These are phyloP conservation scores for Allenopithecus nigroviridis DNA, from an alignment of 2,797 vertebrate genomes.

Conservation along the genomic window DNA sequence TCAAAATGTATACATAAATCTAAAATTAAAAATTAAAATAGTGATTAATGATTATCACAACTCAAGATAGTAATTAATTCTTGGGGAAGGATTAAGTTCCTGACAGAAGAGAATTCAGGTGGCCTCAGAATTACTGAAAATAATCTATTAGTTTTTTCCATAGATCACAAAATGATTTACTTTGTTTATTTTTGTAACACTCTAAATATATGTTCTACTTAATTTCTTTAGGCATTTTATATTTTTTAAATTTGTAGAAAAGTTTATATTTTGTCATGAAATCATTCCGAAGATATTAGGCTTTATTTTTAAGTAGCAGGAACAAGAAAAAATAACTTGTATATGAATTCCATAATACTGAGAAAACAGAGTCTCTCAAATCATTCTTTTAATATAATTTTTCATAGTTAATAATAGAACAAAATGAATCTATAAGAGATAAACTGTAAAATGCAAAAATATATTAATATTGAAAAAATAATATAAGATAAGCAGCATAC, in stretches of 20 bases:
- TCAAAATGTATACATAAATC: neutral
- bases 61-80: neutral
- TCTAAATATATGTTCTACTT: neutral
- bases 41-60: neutral
- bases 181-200: neutral
- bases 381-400: neutral
- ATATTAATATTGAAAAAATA: neutral
- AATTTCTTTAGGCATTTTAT: neutral
- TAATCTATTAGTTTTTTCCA: neutral
- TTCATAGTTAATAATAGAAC: neutral
- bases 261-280: neutral
- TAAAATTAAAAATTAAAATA: neutral
- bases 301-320: neutral
- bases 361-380: neutral
- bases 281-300: neutral
- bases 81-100: neutral
- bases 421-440: neutral
- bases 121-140: neutral
- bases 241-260: neutral
- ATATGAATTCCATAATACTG: neutral
- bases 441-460: neutral
- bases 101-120: neutral
- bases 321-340: neutral
- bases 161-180: neutral
- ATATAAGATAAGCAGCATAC: neutral